Conservation (phyloP, 2,797 vertebrate genomes). For the Amblyraja radiata region DNA sequence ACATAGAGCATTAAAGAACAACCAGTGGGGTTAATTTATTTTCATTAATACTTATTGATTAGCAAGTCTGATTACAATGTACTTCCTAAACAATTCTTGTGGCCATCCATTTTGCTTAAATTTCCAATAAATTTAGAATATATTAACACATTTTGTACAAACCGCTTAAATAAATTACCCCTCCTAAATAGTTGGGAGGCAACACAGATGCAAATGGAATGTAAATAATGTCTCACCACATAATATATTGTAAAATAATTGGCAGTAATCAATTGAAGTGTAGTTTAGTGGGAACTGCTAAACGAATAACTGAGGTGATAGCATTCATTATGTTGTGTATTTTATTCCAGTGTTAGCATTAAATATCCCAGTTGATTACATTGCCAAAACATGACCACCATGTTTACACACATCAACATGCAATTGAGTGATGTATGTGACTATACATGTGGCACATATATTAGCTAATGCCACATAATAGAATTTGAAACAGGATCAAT, state of each 20-base stretch:
- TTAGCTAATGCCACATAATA: no score
- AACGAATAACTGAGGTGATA: background rate
- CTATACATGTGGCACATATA: no score
- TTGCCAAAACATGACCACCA: no score
- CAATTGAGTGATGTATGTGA: no score
- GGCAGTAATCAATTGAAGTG: background rate
- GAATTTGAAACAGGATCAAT: no score
- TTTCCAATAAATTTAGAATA: background rate
- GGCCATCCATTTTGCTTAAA: background rate
- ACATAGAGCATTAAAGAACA: no score
- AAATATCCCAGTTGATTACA: no score
- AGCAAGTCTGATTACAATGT: background rate
- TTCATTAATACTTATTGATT: background rate
- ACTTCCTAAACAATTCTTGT: background rate
- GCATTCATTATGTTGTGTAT: background rate
- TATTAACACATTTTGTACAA: background rate
- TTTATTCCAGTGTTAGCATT: background rate
- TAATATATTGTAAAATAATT: background rate
- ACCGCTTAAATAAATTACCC: background rate
- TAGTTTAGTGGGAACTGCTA: background rate
- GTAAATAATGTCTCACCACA: background rate
- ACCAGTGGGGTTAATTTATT: no score
- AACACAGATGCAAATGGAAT: background rate
- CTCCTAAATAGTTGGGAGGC: background rate
- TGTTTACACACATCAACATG: no score